Evolutionary conservation across 53 echinoderm and acorn worm species (phyloP).

Genomic region (Paracentrotus lividus): DNA sequence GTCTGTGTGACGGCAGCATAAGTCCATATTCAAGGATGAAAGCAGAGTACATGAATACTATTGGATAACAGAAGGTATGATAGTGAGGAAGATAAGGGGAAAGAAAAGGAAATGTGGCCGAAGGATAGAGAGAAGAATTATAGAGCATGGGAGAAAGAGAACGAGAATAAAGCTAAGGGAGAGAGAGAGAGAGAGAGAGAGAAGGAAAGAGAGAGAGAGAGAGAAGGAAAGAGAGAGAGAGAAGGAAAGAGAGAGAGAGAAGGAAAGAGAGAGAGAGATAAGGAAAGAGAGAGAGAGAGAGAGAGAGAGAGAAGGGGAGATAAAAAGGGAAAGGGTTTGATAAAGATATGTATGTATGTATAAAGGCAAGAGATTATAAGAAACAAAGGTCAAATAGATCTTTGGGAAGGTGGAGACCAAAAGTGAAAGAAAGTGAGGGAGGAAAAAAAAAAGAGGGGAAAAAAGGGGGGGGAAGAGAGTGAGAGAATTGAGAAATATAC

Average conservation of each 20-base stretch:
- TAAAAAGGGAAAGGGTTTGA: background rate
- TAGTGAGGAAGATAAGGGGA: background rate
- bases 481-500: too few species aligned
- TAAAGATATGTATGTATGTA: too few species aligned
- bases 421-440: too few species aligned
- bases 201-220: background rate
- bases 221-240: background rate
- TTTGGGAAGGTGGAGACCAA: too few species aligned
- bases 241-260: background rate
- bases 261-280: background rate
- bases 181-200: background rate
- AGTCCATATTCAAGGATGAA: background rate
- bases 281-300: background rate
- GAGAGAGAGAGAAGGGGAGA: background rate
- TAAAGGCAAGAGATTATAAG: too few species aligned
- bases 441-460: too few species aligned
- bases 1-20: background rate
- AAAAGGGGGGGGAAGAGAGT: too few species aligned
- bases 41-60: background rate
- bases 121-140: background rate
- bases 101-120: too few species aligned
- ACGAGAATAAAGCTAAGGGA: background rate
- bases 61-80: background rate
- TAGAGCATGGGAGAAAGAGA: background rate
- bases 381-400: too few species aligned